These are phyloP conservation scores for Colinus virginianus DNA, from an alignment of 2,113 vertebrate species.

Conservation along the genomic window DNA sequence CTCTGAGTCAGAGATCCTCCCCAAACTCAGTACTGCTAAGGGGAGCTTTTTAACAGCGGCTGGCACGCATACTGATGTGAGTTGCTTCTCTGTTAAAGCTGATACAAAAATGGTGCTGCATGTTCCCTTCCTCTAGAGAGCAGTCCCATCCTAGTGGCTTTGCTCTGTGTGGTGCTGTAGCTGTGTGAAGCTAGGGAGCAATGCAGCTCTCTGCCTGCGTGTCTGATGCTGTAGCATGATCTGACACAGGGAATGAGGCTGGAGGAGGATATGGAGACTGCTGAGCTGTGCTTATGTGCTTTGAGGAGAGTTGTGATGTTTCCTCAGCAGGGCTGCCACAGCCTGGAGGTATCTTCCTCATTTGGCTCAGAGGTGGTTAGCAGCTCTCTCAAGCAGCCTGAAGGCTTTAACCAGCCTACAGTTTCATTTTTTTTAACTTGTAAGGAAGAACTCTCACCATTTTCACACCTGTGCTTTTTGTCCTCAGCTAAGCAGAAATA, in stretches of 20 bases:
- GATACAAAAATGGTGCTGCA: neutral
- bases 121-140: neutral
- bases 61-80: neutral
- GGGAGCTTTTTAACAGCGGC: too few species aligned
- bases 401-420: neutral
- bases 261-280: neutral
- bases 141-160: fast-evolving
- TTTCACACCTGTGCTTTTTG: neutral
- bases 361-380: neutral
- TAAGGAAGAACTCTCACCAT: fast-evolving
- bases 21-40: neutral
- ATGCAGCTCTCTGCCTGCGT: neutral
- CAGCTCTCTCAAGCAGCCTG: neutral
- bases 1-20: neutral
- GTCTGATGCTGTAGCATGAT: neutral
- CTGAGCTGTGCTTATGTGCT: neutral
- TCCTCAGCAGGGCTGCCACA: fast-evolving
- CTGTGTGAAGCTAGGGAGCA: neutral
- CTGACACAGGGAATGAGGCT: neutral
- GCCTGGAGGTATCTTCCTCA: neutral
- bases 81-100: neutral
- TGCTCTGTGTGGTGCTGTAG: neutral
- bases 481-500: neutral
- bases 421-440: neutral
- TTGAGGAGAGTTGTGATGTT: neutral